phyloP scores from a whole-genome alignment of 2,888 invertebrate genomes.

The Dryococelus australis region DNA sequence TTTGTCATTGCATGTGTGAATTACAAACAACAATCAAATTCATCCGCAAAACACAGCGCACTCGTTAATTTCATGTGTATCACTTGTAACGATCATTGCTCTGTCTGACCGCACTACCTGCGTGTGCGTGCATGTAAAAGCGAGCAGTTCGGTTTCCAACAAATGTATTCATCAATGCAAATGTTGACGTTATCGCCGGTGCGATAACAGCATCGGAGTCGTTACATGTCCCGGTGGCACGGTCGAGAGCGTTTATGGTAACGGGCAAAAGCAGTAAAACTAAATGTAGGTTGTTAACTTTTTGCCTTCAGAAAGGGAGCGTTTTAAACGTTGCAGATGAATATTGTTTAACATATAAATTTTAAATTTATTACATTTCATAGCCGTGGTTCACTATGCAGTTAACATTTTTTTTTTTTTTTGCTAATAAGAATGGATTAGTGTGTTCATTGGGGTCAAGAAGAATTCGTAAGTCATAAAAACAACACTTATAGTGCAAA shows the following conservation, averaged over 20 bases:
- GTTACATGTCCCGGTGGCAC: not conserved
- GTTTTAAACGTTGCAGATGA: not conserved
- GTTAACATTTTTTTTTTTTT: no score
- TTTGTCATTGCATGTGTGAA: not conserved
- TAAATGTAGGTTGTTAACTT: not conserved
- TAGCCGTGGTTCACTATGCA: no score
- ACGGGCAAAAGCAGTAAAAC: not conserved
- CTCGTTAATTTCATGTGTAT: not conserved
- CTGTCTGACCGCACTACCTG: not conserved
- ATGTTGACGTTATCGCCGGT: constrained; percentile 1
- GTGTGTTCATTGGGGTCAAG: no score
- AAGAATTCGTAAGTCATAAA: no score
- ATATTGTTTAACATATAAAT: not conserved
- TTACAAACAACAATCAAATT: not conserved
- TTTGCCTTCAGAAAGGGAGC: not conserved
- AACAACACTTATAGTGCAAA: no score
- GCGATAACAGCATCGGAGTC: not conserved
- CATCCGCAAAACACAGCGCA: not conserved
- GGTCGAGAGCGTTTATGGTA: not conserved
- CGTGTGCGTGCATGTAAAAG: not conserved
- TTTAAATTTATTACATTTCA: no score
- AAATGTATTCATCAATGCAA: constrained; percentile 4
- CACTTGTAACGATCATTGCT: not conserved
- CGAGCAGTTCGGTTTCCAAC: not conserved
- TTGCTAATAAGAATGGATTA: no score